phyloP scores from a whole-genome alignment of 2,888 invertebrate species.

The Ypsolopha sequella region DNA sequence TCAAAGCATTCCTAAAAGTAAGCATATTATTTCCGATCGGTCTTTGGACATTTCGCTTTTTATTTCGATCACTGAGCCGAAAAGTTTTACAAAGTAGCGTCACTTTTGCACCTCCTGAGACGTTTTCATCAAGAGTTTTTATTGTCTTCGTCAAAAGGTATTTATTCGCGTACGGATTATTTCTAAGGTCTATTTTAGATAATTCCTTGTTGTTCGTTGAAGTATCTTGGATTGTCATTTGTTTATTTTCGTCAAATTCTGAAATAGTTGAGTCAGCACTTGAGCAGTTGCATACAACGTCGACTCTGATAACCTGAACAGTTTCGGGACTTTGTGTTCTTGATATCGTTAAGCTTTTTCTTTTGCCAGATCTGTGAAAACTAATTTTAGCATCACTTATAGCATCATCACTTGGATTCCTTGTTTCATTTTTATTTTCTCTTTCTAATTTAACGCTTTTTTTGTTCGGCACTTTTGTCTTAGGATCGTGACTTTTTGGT shows the following conservation, averaged over 20 bases:
- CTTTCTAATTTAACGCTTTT: constrained; percentile 13
- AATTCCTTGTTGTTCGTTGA: not conserved
- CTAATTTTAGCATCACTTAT: constrained; percentile 36
- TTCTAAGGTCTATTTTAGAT: constrained; percentile 13
- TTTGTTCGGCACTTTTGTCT: too few relatives aligned
- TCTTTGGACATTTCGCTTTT: not conserved
- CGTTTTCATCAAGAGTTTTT: constrained; percentile 46
- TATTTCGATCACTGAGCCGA: constrained; percentile 38
- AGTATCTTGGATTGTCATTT: not conserved
- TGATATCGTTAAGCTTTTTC: constrained; percentile 58
- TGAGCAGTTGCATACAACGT: constrained; percentile 49
- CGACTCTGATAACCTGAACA: constrained; percentile 60
- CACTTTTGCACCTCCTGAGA: constrained; percentile 51
- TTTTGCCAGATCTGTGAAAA: constrained; percentile 40
- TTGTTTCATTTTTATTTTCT: constrained; percentile 7
- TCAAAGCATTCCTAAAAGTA: not conserved
- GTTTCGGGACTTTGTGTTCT: constrained; percentile 58
- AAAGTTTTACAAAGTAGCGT: constrained; percentile 60
- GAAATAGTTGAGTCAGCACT: constrained; percentile 19
- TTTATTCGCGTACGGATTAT: constrained; percentile 37
- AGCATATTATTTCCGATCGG: constrained; percentile 3
- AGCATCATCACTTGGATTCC: constrained; percentile 12
- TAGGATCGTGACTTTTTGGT: too few relatives aligned
- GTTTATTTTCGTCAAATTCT: constrained; percentile 20
- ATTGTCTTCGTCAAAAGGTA: constrained; percentile 51